These are phyloP conservation scores for Bufo bufo DNA, from an alignment of 2,113 vertebrate species.

Conservation along the genomic window DNA sequence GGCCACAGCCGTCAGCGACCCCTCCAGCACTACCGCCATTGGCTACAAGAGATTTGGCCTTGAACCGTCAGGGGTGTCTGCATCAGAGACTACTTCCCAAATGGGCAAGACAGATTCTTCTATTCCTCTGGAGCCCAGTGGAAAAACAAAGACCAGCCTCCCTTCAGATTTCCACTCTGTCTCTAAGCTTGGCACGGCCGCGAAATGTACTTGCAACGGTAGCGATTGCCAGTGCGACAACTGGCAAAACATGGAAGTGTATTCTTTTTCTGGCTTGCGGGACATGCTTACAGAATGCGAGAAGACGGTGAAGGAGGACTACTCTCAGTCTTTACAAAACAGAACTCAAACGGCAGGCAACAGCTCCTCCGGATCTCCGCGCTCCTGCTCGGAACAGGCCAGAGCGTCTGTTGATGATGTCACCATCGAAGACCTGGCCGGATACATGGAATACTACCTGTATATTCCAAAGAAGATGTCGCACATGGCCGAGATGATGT, in stretches of 20 bases:
- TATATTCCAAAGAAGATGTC: slow-evolving; percentile 99
- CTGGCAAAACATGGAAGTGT: slow-evolving; percentile 90
- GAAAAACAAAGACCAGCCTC: slow-evolving; percentile 64
- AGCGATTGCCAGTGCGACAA: slow-evolving; percentile 75
- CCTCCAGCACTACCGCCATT: slow-evolving; percentile 62
- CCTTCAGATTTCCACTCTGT: slow-evolving; percentile 85
- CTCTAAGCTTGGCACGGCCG: slow-evolving; percentile 73
- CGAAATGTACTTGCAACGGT: slow-evolving; percentile 65
- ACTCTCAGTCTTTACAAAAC: slow-evolving; percentile 70
- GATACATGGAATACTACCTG: slow-evolving; percentile 97
- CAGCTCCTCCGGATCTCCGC: slow-evolving; percentile 78
- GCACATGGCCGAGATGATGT: slow-evolving; percentile 99
- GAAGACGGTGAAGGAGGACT: slow-evolving; percentile 71
- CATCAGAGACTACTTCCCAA: slow-evolving; percentile 57
- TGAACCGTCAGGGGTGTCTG: slow-evolving; percentile 60
- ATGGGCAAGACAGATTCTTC: slow-evolving; percentile 64
- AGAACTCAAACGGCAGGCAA: slow-evolving; percentile 75
- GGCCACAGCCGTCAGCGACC: slow-evolving; percentile 60
- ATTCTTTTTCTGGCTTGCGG: slow-evolving; percentile 93
- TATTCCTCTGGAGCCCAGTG: slow-evolving; percentile 59
- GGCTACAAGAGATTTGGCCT: slow-evolving; percentile 66
- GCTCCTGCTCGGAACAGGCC: slow-evolving; percentile 96
- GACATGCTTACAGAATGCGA: slow-evolving; percentile 80
- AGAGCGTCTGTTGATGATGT: slow-evolving; percentile 92
- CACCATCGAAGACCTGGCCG: slow-evolving; percentile 97